phyloP scores from a whole-genome alignment of 2,888 invertebrate species.

The Drosophila sordidula region DNA sequence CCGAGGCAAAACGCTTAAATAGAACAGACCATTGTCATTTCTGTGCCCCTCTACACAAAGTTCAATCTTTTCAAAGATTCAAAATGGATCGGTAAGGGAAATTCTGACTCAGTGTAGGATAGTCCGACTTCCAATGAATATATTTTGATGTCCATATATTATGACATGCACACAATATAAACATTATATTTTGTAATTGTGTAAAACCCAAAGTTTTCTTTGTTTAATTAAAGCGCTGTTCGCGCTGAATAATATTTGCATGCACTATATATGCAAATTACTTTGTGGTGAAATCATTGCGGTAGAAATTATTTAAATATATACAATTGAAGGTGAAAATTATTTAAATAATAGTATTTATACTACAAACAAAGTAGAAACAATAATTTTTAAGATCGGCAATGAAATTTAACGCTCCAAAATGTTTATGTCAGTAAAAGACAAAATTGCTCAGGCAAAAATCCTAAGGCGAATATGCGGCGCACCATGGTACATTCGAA shows the following conservation, averaged over 20 bases:
- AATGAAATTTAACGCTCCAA: no score
- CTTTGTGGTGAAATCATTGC: not conserved
- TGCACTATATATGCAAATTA: not conserved
- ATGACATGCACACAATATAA: not conserved
- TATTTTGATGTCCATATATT: no score
- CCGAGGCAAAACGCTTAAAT: constrained; percentile 40
- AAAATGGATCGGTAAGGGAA: constrained; percentile 1
- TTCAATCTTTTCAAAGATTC: constrained; percentile 24
- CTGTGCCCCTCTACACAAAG: constrained; percentile 1
- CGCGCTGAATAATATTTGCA: not conserved
- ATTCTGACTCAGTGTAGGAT: not conserved
- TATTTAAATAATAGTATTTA: no score
- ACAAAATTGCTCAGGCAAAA: no score
- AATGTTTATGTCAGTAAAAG: no score
- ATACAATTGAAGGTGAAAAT: no score
- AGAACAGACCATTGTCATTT: constrained; percentile 19
- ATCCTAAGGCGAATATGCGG: no score
- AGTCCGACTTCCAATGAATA: not conserved
- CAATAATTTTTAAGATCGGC: no score
- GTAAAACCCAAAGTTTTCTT: not conserved
- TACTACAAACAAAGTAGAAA: no score
- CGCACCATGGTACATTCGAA: no score
- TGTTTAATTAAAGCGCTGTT: not conserved
- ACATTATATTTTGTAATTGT: no score
- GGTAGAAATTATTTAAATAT: no score